Evolutionary conservation across 1,140 invertebrate genomes (phyloP), one percentile per base, ranked within the genome.

Genomic region (Diachasma alloeum): DNA sequence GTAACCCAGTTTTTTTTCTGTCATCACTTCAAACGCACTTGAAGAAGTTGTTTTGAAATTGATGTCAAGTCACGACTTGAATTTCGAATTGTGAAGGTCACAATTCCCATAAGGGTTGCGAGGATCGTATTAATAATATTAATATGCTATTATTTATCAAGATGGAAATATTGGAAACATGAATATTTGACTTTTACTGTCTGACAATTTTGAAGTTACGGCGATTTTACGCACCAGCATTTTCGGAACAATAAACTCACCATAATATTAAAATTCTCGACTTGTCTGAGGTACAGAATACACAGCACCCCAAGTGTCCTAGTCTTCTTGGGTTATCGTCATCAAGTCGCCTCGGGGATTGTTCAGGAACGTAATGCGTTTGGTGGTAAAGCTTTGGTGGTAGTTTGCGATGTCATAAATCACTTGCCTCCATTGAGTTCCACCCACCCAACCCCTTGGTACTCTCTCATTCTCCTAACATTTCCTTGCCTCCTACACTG

Each of bases 381-480:
- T 15, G 59, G 59, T 26, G 24, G 59, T 26, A 26, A 63, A 63
- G 59, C 59, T 63, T 63, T 19, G 59, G 48, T 56, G 48, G 59
- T 63, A 63, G 59, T 63, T 63, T 26, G 24, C 59, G 59, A 63
- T 63, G 24, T 63, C 59, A 31, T 63, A 63, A 63, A 63, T 63
- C 59, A 63, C 59, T 63, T 15, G 15, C 24, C 59, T 63, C 59
- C 59, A 63, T 63, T 26, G 59, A 17, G 59, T 63, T 63, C 19
- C 59, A 26, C 19, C 59, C 59, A 13, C 24, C 24, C 19, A 63
- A 10, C 24, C 59, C 59, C 19, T 13, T 0, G 19, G 31, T 31
- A 31, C 13, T 63, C 59, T 13, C 24, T 26, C 59, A 63, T 19
- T 63, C 59, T 26, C 11, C 59, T 13, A 26, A 63, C 59, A 31